phyloP scores from a whole-genome alignment of 2,113 vertebrate genomes.

The Otus sunia region DNA sequence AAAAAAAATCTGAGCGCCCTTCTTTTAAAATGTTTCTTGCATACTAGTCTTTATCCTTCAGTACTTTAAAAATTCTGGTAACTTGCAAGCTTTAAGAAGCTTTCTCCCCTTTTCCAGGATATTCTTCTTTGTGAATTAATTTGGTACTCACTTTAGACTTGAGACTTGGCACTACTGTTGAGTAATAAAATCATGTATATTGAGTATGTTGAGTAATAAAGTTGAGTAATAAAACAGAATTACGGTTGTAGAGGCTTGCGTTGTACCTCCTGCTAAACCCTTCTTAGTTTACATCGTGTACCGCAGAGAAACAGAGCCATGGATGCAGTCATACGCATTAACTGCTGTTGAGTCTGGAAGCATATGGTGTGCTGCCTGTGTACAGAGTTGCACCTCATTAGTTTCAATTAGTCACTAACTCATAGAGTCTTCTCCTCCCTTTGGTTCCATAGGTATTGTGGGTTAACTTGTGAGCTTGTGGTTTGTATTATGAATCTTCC shows the following conservation, averaged over 20 bases:
- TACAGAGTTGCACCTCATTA: neutral
- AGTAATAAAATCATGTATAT: neutral
- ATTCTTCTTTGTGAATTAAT: neutral
- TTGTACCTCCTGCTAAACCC: neutral
- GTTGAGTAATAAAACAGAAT: neutral
- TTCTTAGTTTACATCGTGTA: neutral
- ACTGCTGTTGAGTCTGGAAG: neutral
- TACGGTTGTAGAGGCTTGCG: fast-evolving
- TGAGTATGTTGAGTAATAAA: neutral
- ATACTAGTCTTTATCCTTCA: neutral
- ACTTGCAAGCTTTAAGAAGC: neutral
- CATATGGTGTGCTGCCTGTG: neutral
- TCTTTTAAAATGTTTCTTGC: neutral
- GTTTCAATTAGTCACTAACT: neutral
- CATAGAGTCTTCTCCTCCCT: neutral
- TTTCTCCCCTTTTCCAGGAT: neutral
- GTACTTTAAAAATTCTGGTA: neutral
- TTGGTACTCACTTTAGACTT: neutral
- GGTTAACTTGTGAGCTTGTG: neutral
- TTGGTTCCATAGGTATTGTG: neutral
- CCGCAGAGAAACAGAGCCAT: fast-evolving
- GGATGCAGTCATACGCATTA: fast-evolving
- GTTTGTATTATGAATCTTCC: neutral
- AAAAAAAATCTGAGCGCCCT: neutral
- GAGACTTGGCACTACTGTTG: neutral